Base-by-base conservation (phyloP, 1,140 invertebrate genomes). In the Aphelenchoides fujianensis region DNA sequence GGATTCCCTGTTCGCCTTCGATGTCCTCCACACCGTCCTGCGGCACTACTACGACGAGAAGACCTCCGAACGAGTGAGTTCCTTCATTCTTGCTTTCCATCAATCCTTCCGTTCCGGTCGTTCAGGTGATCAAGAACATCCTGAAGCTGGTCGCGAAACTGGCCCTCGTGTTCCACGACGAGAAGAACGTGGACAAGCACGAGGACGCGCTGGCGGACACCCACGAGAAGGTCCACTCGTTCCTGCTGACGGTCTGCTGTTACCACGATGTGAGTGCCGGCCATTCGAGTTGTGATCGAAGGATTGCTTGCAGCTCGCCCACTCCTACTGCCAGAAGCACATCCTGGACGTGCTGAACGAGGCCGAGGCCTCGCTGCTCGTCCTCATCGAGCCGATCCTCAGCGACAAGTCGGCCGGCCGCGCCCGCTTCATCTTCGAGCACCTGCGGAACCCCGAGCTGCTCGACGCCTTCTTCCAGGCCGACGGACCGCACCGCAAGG, bases 11-110 rank as follows among this genome's bases (percentile, higher is more conserved):
- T 12, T 71, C 67, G n/a, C 76, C 55, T 19, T 74, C 74, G 32
- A 75, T 70, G 5, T 16, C 66, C 41, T 74, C 74, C 28, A 23
- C n/a, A n/a, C 19, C 41, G 31, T 75, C 35, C 37, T 74, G 69
- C 16, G 67, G 7, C 2, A 55, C 27, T 23, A 74, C 72, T 30
- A 70, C 73, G 12, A 76, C 52, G 52, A 59, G 55, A 59, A 59
- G 34, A 5, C 19, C 5, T 5, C 55, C 23, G 55, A 59, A 59
- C 28, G 34, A 32, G 55, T 59, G 7, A 7, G 55, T 7, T 59
- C 34, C 5, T 5, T 5, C 5, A 5, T 59, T 5, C 5, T 5
- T 5, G 34, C 55, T 7, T 5, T 5, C 28, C 5, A 59, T 59
- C 5, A 5, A 19, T n/a, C n/a, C n/a, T n/a, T n/a, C n/a, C n/a